Evolutionary conservation across 2,113 vertebrate genomes (phyloP), one percentile per base, ranked within the genome.

Genomic region (Podarcis muralis): DNA sequence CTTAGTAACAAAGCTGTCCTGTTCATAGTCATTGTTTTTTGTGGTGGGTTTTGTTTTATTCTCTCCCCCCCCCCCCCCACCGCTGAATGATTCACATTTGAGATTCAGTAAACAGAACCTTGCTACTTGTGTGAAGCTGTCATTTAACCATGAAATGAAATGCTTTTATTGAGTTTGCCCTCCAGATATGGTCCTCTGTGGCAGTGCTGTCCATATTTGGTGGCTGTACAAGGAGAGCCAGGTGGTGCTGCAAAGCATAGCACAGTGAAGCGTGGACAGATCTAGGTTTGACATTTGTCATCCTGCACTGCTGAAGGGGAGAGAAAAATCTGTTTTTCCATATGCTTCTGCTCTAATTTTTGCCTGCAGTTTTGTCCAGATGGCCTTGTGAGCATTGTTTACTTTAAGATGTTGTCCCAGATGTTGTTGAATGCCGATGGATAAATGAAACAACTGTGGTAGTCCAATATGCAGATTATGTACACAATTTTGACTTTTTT

Each of bases 271-370:
- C 98, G 97, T 99, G 97, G 97, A 96, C 95, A 88, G 95, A 95
- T 97, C 96, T 97, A 97, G 97, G 97, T 96, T 97, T 97, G 96
- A 98, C 98, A 98, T 99, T 99, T 98, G 98, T 98, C 97, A 97
- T 97, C 95, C 93, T 97, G 95, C 94, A 97, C 97, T 97, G 98
- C 98, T 98, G 97, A 97, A 97, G 98, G 98, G 98, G 98, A 97
- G 98, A 97, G 96, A 98, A 98, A 99, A 99, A 98, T 99, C 98
- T 99, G 99, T 96, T 98, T 99, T 99, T 98, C 99, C 98, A 99
- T 99, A 99, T 99, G 99, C 97, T 99, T 98, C 96, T 98, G 97
- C 97, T 98, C 97, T 96, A 96, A 95, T 98, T 97, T 97, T 97
- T 97, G 98, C 96, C 97, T 90, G 94, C 96, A 96, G 97, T 98